Evolutionary conservation across 2,888 invertebrate genomes (phyloP).

Genomic region (Holacanthella duospinosa): DNA sequence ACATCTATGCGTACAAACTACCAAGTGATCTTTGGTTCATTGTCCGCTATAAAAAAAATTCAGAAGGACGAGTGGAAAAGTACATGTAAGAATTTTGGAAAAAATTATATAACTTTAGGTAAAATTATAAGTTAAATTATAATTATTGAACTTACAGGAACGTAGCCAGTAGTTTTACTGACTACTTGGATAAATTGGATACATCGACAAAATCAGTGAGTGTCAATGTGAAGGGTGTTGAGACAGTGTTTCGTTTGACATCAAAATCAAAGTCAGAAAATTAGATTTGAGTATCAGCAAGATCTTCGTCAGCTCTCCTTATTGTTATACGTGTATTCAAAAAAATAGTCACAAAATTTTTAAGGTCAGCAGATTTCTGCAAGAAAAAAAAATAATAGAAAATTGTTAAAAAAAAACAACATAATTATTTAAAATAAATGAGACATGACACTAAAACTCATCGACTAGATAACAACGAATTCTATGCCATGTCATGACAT

Average conservation of each 20-base stretch:
- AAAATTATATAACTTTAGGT: neutral
- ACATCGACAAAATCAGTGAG: constrained; percentile 35
- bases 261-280: constrained; percentile 14
- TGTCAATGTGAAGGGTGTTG: constrained; percentile 37
- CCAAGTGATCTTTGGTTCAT: constrained; percentile 37
- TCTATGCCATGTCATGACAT: too few relatives aligned
- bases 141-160: constrained; percentile 17
- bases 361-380: too few relatives aligned
- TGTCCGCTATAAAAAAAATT: constrained; percentile 32
- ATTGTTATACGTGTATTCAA: too few relatives aligned
- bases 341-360: too few relatives aligned
- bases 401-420: too few relatives aligned
- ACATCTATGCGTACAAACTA: constrained; percentile 36
- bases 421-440: too few relatives aligned
- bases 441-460: too few relatives aligned
- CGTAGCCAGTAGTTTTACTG: constrained; percentile 32
- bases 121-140: neutral
- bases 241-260: constrained; percentile 36
- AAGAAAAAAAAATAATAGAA: too few relatives aligned
- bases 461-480: too few relatives aligned
- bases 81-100: constrained; percentile 36
- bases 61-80: constrained; percentile 34
- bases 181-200: constrained; percentile 36
- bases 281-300: too few relatives aligned
- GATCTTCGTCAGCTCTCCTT: too few relatives aligned